Evolutionary conservation across 2,888 invertebrate genomes (phyloP).

Genomic region (Agonopterix heracliana): DNA sequence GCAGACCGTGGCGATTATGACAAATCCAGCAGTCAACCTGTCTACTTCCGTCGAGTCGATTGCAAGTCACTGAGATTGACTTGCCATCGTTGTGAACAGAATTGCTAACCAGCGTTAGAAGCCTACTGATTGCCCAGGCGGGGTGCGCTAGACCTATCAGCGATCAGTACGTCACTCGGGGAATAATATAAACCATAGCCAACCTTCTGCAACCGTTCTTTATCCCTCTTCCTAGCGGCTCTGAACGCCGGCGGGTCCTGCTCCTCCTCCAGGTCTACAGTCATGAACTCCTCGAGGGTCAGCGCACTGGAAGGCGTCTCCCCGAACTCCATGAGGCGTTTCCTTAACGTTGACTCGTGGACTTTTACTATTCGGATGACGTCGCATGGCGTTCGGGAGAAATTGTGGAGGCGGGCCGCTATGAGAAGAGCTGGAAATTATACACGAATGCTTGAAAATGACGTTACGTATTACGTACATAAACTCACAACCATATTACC

Average conservation of each 20-base stretch:
- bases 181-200: too few species aligned
- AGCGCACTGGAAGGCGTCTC: conserved; percentile 96
- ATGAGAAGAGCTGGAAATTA: conserved; percentile 87
- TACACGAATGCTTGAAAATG: not conserved
- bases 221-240: conserved; percentile 91
- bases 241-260: conserved; percentile 97
- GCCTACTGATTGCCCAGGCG: too few species aligned
- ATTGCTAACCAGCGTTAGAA: too few species aligned
- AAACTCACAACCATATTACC: too few species aligned
- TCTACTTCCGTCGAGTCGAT: too few species aligned
- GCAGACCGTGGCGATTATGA: too few species aligned
- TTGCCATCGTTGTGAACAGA: too few species aligned
- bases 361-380: conserved; percentile 97
- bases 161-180: too few species aligned
- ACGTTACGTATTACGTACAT: too few species aligned
- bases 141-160: too few species aligned
- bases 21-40: too few species aligned
- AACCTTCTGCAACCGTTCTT: conserved; percentile 87
- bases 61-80: too few species aligned
- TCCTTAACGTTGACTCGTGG: conserved; percentile 93
- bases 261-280: conserved; percentile 96
- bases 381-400: conserved; percentile 89
- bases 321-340: conserved; percentile 95
- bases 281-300: conserved; percentile 97
- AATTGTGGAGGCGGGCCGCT: conserved; percentile 94